Evolutionary conservation across 1,140 invertebrate genomes (phyloP), one percentile per base, ranked within the genome.

Genomic region (Drosophila oshimai): DNA sequence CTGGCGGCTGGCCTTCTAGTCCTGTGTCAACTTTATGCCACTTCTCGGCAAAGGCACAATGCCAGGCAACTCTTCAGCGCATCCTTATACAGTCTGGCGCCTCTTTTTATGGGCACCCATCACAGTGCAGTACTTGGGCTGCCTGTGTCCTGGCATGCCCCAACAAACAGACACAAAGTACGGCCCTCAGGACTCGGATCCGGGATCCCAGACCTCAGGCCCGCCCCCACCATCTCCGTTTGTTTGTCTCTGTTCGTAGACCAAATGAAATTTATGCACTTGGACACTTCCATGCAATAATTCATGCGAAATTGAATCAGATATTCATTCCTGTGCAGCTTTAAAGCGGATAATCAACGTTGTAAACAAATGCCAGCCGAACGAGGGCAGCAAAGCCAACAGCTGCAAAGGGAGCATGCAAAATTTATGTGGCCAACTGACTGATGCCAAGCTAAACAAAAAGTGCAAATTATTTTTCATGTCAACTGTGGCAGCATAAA

Each of bases 221-320:
- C 6, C 42, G 50, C 26, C 44, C 41, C 34, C 47, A 10, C 39
- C 41, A 34, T 28, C 17, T 24, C 55, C 53, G 37, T 69, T 57
- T 55, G 41, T 70, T 42, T 58, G 57, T 55, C 49, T 33, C 54
- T 51, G 54, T 31, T 58, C 49, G 54, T 54, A 75, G 67, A 86
- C 60, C 70, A 84, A 88, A 89, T 88, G 72, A 89, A 88, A 88
- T 88, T 88, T 88, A 88, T 89, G 78, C 84, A 89, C 79, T 89
- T 78, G 84, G 83, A 88, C 83, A 81, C 79, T 88, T 84, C 64
- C 65, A 54, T 73, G 86, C 75, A 84, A 88, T 88, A 89, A 88
- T 88, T 88, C 83, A 88, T 88, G 84, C 77, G 75, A 89, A 89
- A 88, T 86, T 86, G 84, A 88, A 88, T 88, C 83, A 88, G 83